A percentile compares a stretch with the other conserved stretches of the same genome.
These are phyloP conservation scores for Geophilus truncorum DNA, from an alignment of 2,888 invertebrate species.

Conservation along the genomic window DNA sequence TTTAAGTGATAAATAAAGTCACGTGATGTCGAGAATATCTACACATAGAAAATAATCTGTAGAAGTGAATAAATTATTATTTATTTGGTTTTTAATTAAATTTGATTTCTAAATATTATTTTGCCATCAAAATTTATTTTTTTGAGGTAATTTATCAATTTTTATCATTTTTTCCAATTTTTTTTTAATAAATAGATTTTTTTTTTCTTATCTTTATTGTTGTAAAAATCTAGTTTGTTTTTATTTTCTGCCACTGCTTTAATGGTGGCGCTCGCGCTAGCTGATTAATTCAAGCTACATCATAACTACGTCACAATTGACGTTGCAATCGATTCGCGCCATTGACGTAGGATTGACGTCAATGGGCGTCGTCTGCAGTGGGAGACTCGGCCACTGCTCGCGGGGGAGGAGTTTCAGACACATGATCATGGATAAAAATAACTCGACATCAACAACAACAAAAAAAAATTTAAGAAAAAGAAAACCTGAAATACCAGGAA, in stretches of 20 bases:
- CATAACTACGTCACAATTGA: background rate
- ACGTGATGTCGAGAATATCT: no score
- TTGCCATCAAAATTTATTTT: no score
- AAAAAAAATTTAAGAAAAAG: background rate
- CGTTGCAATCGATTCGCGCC: background rate
- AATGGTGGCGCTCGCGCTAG: background rate
- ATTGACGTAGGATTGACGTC: background rate
- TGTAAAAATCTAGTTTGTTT: background rate
- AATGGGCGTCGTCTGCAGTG: constrained; percentile 16
- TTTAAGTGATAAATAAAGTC: background rate
- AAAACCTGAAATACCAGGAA: constrained; percentile 1
- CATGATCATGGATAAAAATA: constrained; percentile 14
- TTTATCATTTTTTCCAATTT: no score
- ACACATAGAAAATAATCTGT: no score
- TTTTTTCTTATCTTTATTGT: background rate
- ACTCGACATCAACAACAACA: background rate
- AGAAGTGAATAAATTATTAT: no score
- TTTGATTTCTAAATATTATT: no score
- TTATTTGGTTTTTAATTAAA: no score
- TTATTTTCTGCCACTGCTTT: background rate
- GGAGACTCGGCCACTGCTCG: background rate
- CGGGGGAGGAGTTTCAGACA: constrained; percentile 2
- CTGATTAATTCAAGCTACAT: background rate
- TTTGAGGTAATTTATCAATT: no score
- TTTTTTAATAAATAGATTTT: no score